phyloP scores from a whole-genome alignment of 2,797 vertebrate genomes.

The Salmo trutta region DNA sequence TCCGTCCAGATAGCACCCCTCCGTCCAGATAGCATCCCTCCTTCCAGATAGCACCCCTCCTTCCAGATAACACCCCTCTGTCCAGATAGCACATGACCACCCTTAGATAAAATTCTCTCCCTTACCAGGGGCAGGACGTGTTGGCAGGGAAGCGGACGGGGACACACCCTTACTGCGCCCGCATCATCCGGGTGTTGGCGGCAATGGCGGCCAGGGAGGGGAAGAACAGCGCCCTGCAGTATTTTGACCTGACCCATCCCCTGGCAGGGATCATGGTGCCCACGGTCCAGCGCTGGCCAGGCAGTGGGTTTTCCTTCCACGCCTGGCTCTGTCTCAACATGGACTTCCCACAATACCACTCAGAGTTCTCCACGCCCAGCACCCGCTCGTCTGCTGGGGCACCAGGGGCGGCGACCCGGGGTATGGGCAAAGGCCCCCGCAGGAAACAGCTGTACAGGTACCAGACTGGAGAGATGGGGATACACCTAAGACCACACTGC shows the following conservation, averaged over 20 bases:
- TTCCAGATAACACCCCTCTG: too few relatives aligned
- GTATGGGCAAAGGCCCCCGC: slow-evolving; percentile 76
- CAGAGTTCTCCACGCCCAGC: slow-evolving; percentile 46
- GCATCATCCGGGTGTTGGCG: slow-evolving; percentile 81
- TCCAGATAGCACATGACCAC: too few relatives aligned
- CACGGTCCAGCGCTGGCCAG: slow-evolving; percentile 89
- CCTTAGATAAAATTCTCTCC: neutral
- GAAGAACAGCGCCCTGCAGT: slow-evolving; percentile 80
- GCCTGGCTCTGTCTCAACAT: slow-evolving; percentile 92
- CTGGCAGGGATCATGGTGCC: slow-evolving; percentile 99
- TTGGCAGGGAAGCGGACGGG: slow-evolving; percentile 26
- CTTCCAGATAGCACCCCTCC: too few relatives aligned
- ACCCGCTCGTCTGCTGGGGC: slow-evolving; percentile 43
- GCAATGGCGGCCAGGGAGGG: slow-evolving; percentile 86
- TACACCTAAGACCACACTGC: too few relatives aligned
- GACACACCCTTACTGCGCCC: slow-evolving; percentile 73
- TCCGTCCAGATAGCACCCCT: too few relatives aligned
- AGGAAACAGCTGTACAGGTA: slow-evolving; percentile 96
- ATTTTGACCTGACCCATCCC: slow-evolving; percentile 91
- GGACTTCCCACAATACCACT: slow-evolving; percentile 56
- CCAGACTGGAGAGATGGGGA: neutral
- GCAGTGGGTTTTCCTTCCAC: slow-evolving; percentile 89
- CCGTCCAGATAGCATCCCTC: too few relatives aligned
- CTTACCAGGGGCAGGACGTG: neutral
- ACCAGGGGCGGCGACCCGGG: slow-evolving; percentile 39